phyloP scores from a whole-genome alignment of 2,113 vertebrate species.

The Solenodon paradoxus region DNA sequence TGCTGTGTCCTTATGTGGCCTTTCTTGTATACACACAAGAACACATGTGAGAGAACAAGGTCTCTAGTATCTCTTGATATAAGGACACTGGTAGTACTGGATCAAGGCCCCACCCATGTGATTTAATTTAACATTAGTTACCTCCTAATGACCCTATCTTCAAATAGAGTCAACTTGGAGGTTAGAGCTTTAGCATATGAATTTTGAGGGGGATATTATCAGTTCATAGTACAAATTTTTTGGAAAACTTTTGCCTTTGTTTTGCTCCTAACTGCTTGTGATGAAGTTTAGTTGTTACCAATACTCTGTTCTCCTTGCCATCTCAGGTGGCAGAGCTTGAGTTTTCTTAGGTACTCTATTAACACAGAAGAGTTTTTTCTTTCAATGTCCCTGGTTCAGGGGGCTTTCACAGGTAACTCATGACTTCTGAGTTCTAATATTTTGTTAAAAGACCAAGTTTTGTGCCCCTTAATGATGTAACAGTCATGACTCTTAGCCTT shows the following conservation, averaged over 20 bases:
- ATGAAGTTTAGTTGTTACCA: background rate
- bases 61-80: background rate
- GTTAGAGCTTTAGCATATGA: no score
- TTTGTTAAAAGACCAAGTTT: background rate
- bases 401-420: background rate
- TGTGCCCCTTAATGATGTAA: background rate
- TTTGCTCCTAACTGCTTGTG: background rate
- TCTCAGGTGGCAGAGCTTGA: background rate
- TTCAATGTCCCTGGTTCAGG: background rate
- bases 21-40: background rate
- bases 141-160: no score
- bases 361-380: background rate
- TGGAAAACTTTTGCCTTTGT: background rate
- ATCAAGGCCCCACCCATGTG: background rate
- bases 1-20: background rate
- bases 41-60: background rate
- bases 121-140: no score
- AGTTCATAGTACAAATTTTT: background rate
- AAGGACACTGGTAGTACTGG: background rate
- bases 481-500: background rate
- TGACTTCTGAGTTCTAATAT: background rate
- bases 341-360: background rate
- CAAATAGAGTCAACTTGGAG: no score
- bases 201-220: background rate
- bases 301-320: background rate